These are phyloP conservation scores for Panagrolaimus sp. DNA, from an alignment of 1,140 invertebrate species.

Conservation along the genomic window DNA sequence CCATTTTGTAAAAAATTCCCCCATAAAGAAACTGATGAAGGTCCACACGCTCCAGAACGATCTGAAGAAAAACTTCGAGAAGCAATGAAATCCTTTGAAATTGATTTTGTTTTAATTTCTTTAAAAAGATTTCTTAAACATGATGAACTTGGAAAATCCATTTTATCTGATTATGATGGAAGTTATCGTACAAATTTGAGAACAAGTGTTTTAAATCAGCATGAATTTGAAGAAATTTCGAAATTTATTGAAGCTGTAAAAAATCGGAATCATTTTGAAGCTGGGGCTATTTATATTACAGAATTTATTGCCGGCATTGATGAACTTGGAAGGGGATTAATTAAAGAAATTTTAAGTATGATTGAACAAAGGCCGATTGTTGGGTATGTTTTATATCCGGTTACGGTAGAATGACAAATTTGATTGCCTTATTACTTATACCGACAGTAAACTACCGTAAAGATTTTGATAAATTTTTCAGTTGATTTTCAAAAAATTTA, in stretches of 20 bases:
- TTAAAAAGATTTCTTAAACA: neutral
- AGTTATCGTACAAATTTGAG: neutral
- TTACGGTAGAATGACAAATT: too few species aligned
- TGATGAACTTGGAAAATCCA: slow-evolving; percentile 3
- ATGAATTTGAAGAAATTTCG: slow-evolving; percentile 14
- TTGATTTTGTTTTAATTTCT: slow-evolving; percentile 12
- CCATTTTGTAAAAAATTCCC: neutral
- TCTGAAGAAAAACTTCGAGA: neutral
- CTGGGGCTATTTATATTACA: neutral
- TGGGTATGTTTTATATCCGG: neutral
- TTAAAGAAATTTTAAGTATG: neutral
- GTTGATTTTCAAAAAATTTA: too few species aligned
- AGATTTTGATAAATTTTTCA: too few species aligned
- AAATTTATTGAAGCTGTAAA: neutral
- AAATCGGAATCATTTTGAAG: neutral
- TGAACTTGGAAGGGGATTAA: neutral
- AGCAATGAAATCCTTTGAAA: neutral
- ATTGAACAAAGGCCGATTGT: neutral
- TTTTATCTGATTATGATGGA: neutral
- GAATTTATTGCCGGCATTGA: neutral
- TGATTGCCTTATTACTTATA: too few species aligned
- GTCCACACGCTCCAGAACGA: neutral
- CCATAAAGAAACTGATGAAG: neutral
- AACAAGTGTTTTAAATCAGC: neutral
- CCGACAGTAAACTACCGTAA: too few species aligned